These are phyloP conservation scores for Phoeniculus purpureus DNA, from an alignment of 2,797 vertebrate genomes.

Conservation along the genomic window DNA sequence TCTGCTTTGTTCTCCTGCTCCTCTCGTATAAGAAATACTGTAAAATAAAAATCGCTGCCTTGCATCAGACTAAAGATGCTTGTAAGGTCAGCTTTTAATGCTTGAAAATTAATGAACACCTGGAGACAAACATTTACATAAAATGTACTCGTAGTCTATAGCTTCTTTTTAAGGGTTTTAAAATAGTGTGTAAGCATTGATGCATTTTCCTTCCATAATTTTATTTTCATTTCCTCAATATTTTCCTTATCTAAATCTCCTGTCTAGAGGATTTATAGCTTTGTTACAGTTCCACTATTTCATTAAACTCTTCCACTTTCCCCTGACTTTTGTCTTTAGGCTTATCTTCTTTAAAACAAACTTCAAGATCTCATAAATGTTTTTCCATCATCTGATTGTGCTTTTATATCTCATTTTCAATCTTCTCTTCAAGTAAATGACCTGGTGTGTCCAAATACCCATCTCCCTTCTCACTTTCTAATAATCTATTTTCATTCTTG, in stretches of 20 bases:
- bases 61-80: neutral
- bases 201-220: neutral
- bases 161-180: neutral
- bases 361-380: neutral
- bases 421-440: neutral
- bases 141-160: neutral
- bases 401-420: neutral
- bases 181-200: neutral
- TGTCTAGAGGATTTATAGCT: conserved; percentile 28
- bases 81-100: neutral
- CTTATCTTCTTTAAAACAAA: conserved; percentile 35
- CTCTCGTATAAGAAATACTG: neutral
- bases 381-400: neutral
- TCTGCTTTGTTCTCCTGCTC: neutral
- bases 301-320: conserved; percentile 10
- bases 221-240: neutral
- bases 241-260: neutral
- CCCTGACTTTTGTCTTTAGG: neutral
- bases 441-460: neutral
- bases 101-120: neutral
- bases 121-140: neutral
- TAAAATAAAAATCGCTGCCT: neutral
- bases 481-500: neutral
- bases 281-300: conserved; percentile 2
- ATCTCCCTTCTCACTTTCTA: neutral